Conservation (phyloP, 2,888 invertebrate species). For the Apocheima hispidaria region DNA sequence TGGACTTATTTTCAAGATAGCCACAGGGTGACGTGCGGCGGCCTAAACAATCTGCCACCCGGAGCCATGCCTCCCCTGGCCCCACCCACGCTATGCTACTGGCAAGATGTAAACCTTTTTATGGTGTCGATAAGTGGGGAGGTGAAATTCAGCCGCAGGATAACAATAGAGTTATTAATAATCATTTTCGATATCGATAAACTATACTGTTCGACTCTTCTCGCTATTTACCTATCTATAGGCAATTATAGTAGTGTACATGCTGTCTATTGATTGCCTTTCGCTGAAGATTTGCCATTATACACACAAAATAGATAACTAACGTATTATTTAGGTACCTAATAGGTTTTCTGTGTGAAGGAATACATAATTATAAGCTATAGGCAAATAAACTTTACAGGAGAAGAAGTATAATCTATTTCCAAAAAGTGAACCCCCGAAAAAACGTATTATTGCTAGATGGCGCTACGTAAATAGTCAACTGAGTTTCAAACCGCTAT, state of each 20-base stretch:
- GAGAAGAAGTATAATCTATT: no score
- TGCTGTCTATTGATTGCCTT: conserved; percentile 51
- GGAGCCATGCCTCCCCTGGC: no score
- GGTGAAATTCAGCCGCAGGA: no score
- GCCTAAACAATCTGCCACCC: no score
- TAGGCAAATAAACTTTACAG: neutral
- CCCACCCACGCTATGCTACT: no score
- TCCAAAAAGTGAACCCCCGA: neutral
- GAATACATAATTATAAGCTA: neutral
- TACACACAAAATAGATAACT: neutral
- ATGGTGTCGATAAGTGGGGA: no score
- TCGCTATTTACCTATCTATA: conserved; percentile 52
- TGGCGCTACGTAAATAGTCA: no score
- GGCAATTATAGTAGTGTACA: conserved; percentile 73
- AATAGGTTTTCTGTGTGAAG: neutral
- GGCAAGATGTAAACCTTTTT: no score
- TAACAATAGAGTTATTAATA: neutral
- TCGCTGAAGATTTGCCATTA: conserved; percentile 40
- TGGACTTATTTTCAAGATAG: no score
- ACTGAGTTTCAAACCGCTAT: no score
- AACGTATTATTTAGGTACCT: neutral
- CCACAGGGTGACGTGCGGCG: no score
- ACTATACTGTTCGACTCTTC: conserved; percentile 37
- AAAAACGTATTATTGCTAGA: neutral
- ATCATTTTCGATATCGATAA: conserved; percentile 36